Conservation (phyloP, 2,888 invertebrate species). For the Cylindroiulus punctatus region DNA sequence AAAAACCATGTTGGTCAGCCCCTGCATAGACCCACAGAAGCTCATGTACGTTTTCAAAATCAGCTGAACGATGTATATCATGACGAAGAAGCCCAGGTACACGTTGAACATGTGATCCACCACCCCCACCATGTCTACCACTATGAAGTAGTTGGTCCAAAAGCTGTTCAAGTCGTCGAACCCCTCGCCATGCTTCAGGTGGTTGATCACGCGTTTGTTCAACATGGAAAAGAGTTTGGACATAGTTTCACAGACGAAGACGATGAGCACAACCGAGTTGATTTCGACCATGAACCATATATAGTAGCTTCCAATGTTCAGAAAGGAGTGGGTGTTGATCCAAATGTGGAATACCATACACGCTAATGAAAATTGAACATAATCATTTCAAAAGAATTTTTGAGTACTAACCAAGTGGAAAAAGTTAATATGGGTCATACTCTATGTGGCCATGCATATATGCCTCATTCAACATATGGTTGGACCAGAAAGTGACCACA, state of each 20-base stretch:
- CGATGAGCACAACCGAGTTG: background rate
- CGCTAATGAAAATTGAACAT: background rate
- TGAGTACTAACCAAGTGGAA: no score
- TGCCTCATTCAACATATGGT: no score
- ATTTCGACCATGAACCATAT: background rate
- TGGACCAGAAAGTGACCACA: no score
- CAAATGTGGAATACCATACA: background rate
- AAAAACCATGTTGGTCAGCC: background rate
- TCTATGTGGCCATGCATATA: no score
- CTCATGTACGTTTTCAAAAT: background rate
- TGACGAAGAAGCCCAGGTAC: background rate
- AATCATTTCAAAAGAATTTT: no score
- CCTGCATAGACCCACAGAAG: background rate
- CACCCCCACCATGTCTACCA: background rate
- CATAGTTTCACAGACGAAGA: background rate
- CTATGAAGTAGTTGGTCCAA: background rate
- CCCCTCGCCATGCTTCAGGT: background rate
- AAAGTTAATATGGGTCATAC: no score
- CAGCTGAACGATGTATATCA: background rate
- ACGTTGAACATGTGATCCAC: background rate
- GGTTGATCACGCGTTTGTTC: background rate
- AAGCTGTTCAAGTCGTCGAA: slow-evolving; percentile 1
- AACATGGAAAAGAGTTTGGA: background rate
- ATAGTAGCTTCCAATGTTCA: background rate
- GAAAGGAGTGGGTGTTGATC: background rate